Evolutionary conservation across 2,888 invertebrate species (phyloP), one percentile per base, ranked within the genome.

Genomic region (Dolichomitus sp.): DNA sequence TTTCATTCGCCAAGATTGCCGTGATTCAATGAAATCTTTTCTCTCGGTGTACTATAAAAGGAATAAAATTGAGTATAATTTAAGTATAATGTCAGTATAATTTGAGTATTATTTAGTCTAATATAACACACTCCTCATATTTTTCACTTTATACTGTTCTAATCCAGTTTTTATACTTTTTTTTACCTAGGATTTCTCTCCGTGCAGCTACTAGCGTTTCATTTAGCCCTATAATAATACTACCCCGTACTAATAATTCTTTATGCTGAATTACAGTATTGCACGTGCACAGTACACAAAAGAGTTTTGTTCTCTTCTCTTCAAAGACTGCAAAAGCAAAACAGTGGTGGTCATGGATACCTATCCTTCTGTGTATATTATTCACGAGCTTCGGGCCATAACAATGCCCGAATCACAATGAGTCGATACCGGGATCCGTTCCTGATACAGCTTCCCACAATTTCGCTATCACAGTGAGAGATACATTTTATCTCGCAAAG

Each of bases 321-420:
- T 23, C 19, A 52, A 52, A 52, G 68, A 33, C 68, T 68, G 52
- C 50, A 37, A 68, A 68, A 45, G 73, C 54, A 65, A 52, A 27
- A 54, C 37, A 50, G 63, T 1, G 40, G 50, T 23, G 14, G 30
- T 2, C 70, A 5, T 23, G 40, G 54, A 70, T 57, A 57, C 45
- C 27, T 19, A 14, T 17, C 11, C 57, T 23, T 45, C 14, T 48
- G 6, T 42, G 7, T n/a, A 30, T n/a, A 42, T 19, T 42, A 14
- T 12, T 37, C 14, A 63, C 52, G 52, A 70, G 63, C 30, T 33
- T 17, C 14, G 30, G 42, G 37, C 27, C 45, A 17, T 11, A 11
- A 78, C 72, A 66, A 72, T 72, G 27, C 27, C 33, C 9, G 45
- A 65, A 65, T 72, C 57, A 78, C 72, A 48, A 45, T 45, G 45